Percentiles rank a stretch among this genome's conserved stretches.
Evolutionary conservation across 2,797 vertebrate genomes (phyloP).

Genomic region (Lacerta bilineata): DNA sequence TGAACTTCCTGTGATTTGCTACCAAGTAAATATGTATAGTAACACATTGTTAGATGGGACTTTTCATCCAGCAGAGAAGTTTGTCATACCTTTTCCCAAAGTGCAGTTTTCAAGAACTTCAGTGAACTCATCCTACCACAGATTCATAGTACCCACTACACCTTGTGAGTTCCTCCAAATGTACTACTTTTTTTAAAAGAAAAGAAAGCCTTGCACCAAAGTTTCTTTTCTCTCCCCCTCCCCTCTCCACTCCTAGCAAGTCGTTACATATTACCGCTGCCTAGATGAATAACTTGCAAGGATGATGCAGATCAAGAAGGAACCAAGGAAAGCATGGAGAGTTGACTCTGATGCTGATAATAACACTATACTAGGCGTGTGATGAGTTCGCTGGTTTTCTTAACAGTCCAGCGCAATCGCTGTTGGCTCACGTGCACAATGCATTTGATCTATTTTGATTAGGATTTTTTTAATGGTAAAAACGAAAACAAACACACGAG

Average conservation of each 20-base stretch:
- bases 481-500: conserved; percentile 59
- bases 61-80: neutral
- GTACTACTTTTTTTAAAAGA: neutral
- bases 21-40: neutral
- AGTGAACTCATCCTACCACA: neutral
- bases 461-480: conserved; percentile 84
- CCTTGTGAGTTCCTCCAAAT: neutral
- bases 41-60: neutral
- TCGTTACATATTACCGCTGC: neutral
- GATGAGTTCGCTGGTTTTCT: conserved; percentile 52
- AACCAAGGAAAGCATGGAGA: conserved; percentile 28
- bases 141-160: neutral
- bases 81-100: neutral
- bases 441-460: conserved; percentile 80
- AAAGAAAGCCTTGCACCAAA: neutral
- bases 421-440: conserved; percentile 61
- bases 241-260: neutral
- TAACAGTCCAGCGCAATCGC: conserved; percentile 71
- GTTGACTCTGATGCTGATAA: conserved; percentile 30
- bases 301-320: neutral
- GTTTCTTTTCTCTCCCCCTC: neutral
- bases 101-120: neutral
- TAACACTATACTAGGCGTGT: conserved; percentile 36
- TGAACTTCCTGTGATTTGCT: neutral
- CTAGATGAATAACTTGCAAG: neutral